Conservation (phyloP, 2,888 invertebrate genomes). For the Pyrochroa serraticornis region DNA sequence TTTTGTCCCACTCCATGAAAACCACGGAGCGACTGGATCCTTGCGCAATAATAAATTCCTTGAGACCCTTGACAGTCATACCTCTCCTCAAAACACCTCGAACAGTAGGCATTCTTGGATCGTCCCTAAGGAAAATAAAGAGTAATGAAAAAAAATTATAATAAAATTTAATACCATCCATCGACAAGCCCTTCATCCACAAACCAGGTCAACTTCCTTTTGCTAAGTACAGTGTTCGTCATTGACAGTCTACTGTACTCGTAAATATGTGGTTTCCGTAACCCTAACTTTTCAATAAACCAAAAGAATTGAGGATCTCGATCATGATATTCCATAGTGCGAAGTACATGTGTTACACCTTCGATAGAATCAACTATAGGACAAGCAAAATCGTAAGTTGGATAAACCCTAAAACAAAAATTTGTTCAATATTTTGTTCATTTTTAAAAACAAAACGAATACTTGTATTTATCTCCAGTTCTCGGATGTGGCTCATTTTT, state of each 20-base stretch:
- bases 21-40: conserved; percentile 97
- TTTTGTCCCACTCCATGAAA: conserved; percentile 99
- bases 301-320: conserved; percentile 98
- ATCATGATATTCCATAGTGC: conserved; percentile 99
- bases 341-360: conserved; percentile 94
- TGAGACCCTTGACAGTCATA: conserved; percentile 96
- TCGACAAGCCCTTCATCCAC: conserved; percentile 93
- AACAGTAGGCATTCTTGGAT: conserved; percentile 98
- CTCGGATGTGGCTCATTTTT: conserved; percentile 94
- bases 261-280: conserved; percentile 93
- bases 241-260: conserved; percentile 96
- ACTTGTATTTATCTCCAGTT: conserved; percentile 96
- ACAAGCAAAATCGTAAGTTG: conserved; percentile 99
- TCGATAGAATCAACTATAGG: conserved; percentile 98
- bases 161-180: conserved; percentile 74
- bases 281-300: conserved; percentile 86
- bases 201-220: conserved; percentile 97
- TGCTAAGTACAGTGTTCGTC: conserved; percentile 97
- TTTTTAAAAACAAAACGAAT: conserved; percentile 40
- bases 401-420: conserved; percentile 81
- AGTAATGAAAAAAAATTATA: not conserved
- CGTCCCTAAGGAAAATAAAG: conserved; percentile 73
- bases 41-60: conserved; percentile 97
- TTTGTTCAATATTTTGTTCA: conserved; percentile 9
- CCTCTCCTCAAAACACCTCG: conserved; percentile 94